Conservation (phyloP, 2,113 vertebrate species). For the Gavia stellata region DNA sequence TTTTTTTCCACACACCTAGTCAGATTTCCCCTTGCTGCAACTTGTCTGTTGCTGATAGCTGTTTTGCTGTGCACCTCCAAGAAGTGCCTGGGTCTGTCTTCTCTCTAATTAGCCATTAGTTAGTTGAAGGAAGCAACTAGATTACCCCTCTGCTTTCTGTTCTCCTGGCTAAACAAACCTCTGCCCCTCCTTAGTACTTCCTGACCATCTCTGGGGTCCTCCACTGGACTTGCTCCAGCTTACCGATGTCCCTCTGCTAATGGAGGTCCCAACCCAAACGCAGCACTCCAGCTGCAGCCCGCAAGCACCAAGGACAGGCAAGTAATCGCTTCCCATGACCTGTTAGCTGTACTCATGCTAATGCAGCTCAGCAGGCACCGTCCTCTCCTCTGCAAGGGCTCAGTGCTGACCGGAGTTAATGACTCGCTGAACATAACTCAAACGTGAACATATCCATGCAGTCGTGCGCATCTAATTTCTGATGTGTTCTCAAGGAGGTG, state of each 20-base stretch:
- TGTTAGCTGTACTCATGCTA: not conserved
- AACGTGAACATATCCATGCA: not conserved
- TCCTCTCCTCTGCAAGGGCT: not conserved
- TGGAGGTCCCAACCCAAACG: fast-evolving
- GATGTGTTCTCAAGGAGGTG: not conserved
- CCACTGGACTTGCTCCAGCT: not conserved
- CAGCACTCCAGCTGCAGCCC: not conserved
- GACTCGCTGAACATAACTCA: not conserved
- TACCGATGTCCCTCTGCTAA: not conserved
- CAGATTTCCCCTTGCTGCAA: not conserved
- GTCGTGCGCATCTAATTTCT: not conserved
- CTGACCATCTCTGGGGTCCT: not conserved
- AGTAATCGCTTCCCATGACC: not conserved
- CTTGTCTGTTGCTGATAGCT: not conserved
- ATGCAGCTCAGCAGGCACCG: not conserved
- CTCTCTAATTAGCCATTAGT: not conserved
- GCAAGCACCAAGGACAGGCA: not conserved
- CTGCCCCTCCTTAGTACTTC: not conserved
- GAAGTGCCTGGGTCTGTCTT: not conserved
- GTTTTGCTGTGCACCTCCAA: not conserved
- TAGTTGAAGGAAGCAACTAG: not conserved
- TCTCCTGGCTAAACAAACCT: not conserved
- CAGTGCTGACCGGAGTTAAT: not conserved
- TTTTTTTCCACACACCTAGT: not conserved
- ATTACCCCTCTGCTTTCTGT: not conserved